Evolutionary conservation across 2,113 vertebrate genomes (phyloP), one percentile per base, ranked within the genome.

Genomic region (Myocastor coypus): DNA sequence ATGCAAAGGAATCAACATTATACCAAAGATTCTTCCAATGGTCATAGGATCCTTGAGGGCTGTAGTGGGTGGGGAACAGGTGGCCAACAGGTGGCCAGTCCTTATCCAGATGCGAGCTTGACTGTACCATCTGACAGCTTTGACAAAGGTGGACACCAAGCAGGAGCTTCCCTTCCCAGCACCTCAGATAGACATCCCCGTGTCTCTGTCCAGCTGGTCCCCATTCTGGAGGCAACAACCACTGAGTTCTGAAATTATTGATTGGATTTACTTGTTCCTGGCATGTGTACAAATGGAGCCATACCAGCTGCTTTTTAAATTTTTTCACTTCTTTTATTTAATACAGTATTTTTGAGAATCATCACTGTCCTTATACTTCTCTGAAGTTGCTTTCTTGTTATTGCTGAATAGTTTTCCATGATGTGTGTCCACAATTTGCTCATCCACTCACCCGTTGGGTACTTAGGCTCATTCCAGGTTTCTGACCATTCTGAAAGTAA

Each of bases 331-430:
- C 59, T 57, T 75, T 50, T 24, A 34, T 17, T 59, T 50, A 61
- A 40, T 34, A 34, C 0, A 30, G 30, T 24, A 63, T 13, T 55
- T 32, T 10, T 22, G 87, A 66, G 73, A 52, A 42, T 50, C 40
- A 19, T 17, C 52, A 14, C 7, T 12, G n/a, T 11, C 3, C 4
- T 0, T 64, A 26, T 7, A 17, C 3, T 34, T n/a, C 28, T 59
- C 30, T 6, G 11, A 5, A 59, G 32, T 34, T 32, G 42, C 46
- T 66, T 64, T 28, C 14, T 75, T 14, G 59, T 34, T 5, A n/a
- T 3, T 8, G 57, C 32, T 22, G 77, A 75, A 71, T 2, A 68
- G 40, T 20, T 24, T 32, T 55, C 32, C 19, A 1, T 9, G 10
- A 2, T 1, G 5, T 7, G 90, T 12, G 17, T 1, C 30, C 24